Evolutionary conservation across 2,113 vertebrate genomes (phyloP).

Genomic region (Indri indri): DNA sequence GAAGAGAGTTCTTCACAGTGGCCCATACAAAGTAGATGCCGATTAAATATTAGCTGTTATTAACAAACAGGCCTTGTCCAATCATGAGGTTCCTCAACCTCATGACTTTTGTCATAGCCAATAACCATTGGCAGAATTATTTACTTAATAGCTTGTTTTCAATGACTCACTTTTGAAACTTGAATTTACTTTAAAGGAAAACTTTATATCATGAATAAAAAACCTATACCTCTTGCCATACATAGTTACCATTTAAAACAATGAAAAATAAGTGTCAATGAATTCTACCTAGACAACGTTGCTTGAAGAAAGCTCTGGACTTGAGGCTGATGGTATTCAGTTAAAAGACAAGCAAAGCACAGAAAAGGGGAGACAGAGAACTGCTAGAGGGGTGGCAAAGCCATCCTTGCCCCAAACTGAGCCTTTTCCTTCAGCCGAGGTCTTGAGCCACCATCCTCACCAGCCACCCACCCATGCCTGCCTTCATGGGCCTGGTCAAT

Average conservation of each 20-base stretch:
- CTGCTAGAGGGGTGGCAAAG: background rate
- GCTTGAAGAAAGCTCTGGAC: background rate
- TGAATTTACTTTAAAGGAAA: conserved; percentile 14
- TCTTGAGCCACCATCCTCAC: background rate
- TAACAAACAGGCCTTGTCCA: background rate
- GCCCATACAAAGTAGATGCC: background rate
- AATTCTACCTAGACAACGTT: background rate
- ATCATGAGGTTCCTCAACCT: background rate
- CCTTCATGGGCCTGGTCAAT: background rate
- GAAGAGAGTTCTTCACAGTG: background rate
- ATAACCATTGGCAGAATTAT: rapidly evolving
- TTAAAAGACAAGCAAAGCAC: background rate
- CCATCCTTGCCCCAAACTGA: background rate
- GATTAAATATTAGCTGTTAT: background rate
- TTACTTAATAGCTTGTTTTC: background rate
- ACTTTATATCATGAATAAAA: background rate
- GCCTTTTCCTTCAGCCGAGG: background rate
- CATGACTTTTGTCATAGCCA: background rate
- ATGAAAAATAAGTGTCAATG: background rate
- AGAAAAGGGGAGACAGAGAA: background rate
- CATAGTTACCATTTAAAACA: background rate
- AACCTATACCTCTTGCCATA: background rate
- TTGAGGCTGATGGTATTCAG: background rate
- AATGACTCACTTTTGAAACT: background rate
- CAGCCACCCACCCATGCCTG: background rate